Base-by-base conservation (phyloP, 2,888 invertebrate genomes). In the Drosophila multiciliata region DNA sequence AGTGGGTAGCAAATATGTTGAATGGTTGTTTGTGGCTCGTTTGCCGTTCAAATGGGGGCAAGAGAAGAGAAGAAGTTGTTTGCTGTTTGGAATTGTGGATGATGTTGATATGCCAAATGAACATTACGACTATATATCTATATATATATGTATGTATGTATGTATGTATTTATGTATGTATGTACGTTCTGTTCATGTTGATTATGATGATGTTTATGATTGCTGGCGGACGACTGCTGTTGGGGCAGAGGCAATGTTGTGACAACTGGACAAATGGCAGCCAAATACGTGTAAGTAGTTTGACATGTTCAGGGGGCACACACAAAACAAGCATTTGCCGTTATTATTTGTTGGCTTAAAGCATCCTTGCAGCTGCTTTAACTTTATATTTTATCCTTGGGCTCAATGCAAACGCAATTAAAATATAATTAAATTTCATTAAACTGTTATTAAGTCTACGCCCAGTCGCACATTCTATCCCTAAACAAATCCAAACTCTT, bases 391-490 rank as follows among this genome's bases (percentile, higher is more conserved):
- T 11, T 40, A 20, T n/a, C 26, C 49, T 29, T 11, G 50, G 35
- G 58, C 45, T 8, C 45, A 23, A 15, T 15, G 4, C 66, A 42
- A 61, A 42, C 53, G 58, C 81, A 80, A 84, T 86, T 88, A 78
- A 81, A 81, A 76, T 59, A 77, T 79, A 87, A 89, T 87, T 87
- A 73, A 75, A 77, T 89, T 84, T 74, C 81, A 83, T 84, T 75
- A 78, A 81, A 83, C 70, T 75, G 71, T 54, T 71, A 79, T 87
- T 76, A 87, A 79, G 87, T 75, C 77, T 73, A 68, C 79, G 87
- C 74, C 82, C 38, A 26, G 68, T 57, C 48, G 66, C 66, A 45
- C 62, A 55, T 42, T 17, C 55, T 36, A 53, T 20, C 45, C 35
- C 53, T 29, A 26, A 58, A 45, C 61, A 70, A 58, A 68, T 65